Base-by-base conservation (phyloP, 2,113 vertebrate species). In the Corythoichthys haematopterus region DNA sequence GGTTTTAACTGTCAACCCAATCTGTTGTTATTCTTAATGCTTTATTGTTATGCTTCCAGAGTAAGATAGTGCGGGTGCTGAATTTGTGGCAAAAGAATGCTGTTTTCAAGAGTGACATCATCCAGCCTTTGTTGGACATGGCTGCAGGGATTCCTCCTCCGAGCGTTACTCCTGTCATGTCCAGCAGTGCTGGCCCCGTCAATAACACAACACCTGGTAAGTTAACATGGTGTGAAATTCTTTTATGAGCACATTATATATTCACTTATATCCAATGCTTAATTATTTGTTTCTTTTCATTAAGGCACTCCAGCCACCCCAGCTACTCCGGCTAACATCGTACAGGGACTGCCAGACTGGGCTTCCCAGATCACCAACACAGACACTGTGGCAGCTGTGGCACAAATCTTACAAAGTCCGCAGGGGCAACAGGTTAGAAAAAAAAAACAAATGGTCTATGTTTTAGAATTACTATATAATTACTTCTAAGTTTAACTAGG, bases 61-160 rank as follows among this genome's bases (percentile, higher is more conserved):
- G 97, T 89, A 99, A 98, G 90, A 98, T 99, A 57, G 97, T 99
- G 70, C 88, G 97, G 85, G 97, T 99, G 13, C 90, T 99, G 61
- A 99, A 99, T 80, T 90, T 99, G 28, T 99, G 97, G 97, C 97
- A 99, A 89, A 99, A 99, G 90, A 99, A 99, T 81, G 95, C 92
- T 0, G 97, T 99, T 20, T 99, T 99, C 82, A 98, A 97, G 88
- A 99, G 97, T 79, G 97, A 99, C 91, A 98, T 99, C 84, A 98
- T 99, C 74, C 97, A 99, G 83, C 97, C 97, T 69, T 91, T 99
- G 56, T 65, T 99, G 89, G 97, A 99, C 76, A 98, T 99, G 97
- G 97, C 97, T 33, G 96, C 94, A 56, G 97, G 96, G 67, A 94
- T 99, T 65, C 92, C 93, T 47, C 97, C 97, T 65, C 96, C 97